Conservation (phyloP, 2,113 vertebrate species). For the Colistium nudipinnis region DNA sequence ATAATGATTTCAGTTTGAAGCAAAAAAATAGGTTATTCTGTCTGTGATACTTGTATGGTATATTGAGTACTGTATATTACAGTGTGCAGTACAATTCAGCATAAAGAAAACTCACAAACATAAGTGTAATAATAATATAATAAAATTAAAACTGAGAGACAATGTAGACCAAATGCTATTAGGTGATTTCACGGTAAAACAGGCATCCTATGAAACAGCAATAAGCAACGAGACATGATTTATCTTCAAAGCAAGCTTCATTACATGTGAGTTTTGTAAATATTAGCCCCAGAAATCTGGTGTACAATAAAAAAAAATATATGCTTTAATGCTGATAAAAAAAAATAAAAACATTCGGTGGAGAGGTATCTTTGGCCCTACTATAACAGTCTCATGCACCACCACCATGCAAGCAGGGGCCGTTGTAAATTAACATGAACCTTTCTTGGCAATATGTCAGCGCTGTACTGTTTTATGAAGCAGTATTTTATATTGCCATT, state of each 20-base stretch:
- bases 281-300: neutral
- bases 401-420: conserved; percentile 25
- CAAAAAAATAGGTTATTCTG: neutral
- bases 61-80: neutral
- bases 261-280: neutral
- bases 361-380: neutral
- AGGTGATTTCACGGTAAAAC: neutral
- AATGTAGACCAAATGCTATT: neutral
- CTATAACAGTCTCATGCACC: conserved; percentile 17
- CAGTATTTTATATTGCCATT: conserved; percentile 64
- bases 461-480: conserved; percentile 71
- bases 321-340: conserved; percentile 3
- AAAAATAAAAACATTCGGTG: neutral
- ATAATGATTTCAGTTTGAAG: neutral
- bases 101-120: neutral
- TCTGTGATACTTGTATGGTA: neutral
- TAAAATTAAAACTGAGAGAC: neutral
- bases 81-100: neutral
- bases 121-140: neutral
- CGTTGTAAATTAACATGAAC: conserved; percentile 66
- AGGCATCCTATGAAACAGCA: too few species aligned
- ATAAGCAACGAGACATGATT: too few species aligned
- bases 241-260: too few species aligned
- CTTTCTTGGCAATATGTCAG: conserved; percentile 58
- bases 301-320: neutral